Conservation (phyloP, 2,888 invertebrate genomes). For the Nomada fabriciana region DNA sequence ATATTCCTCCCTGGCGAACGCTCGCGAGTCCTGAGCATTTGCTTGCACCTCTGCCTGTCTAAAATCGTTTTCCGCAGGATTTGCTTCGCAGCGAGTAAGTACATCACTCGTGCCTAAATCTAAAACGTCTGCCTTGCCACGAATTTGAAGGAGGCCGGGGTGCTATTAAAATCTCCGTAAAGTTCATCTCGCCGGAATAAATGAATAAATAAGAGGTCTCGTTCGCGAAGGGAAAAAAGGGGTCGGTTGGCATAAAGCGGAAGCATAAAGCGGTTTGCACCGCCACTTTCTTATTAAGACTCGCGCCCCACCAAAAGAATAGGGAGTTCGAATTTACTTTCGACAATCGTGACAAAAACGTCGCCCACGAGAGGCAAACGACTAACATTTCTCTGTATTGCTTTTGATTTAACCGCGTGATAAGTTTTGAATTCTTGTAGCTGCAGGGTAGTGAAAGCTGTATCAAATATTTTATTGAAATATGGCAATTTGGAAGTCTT, state of each 20-base stretch:
- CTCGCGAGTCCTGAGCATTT: neutral
- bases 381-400: conserved; percentile 10
- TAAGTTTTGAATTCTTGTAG: no score
- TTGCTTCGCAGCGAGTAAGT: conserved; percentile 31
- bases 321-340: conserved; percentile 64
- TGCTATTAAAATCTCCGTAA: conserved; percentile 80
- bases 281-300: conserved; percentile 75
- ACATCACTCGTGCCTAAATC: conserved; percentile 50
- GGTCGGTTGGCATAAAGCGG: conserved; percentile 70
- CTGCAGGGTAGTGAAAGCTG: no score
- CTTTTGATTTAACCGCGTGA: conserved; percentile 9
- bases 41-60: conserved; percentile 3
- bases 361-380: conserved; percentile 25
- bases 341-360: conserved; percentile 44
- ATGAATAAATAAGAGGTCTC: conserved; percentile 79
- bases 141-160: conserved; percentile 56
- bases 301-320: conserved; percentile 68
- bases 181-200: conserved; percentile 77
- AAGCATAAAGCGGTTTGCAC: conserved; percentile 79
- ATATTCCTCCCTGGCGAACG: conserved; percentile 32
- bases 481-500: no score
- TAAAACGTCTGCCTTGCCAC: conserved; percentile 35
- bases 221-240: conserved; percentile 68
- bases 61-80: conserved; percentile 34
- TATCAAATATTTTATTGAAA: no score